Percentiles rank a stretch among this genome's conserved stretches.
These are phyloP conservation scores for Tanytarsus gracilentus DNA, from an alignment of 2,888 invertebrate genomes.

Conservation along the genomic window DNA sequence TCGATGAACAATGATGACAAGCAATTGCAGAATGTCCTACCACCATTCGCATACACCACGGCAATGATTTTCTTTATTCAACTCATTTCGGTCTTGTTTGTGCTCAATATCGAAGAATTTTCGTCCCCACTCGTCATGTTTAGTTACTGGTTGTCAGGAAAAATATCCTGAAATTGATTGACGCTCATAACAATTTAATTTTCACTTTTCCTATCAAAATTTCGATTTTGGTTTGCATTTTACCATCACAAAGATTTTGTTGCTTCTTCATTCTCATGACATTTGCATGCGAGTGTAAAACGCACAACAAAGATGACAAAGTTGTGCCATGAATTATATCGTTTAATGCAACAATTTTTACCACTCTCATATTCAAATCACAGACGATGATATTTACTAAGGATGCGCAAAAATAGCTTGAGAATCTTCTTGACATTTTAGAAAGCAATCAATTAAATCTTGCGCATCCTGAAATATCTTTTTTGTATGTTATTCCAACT, in stretches of 20 bases:
- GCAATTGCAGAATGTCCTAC: conserved; percentile 2
- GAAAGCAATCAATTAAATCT: too few species aligned
- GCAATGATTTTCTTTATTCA: conserved; percentile 29
- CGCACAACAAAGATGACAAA: too few species aligned
- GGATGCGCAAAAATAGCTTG: too few species aligned
- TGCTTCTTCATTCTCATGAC: conserved; percentile 24
- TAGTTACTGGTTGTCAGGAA: conserved; percentile 20
- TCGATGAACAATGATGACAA: background rate
- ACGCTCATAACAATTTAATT: conserved; percentile 19
- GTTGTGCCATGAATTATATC: too few species aligned
- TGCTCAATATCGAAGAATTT: conserved; percentile 27
- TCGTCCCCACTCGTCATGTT: conserved; percentile 26
- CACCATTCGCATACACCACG: conserved; percentile 25
- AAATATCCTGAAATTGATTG: conserved; percentile 29
- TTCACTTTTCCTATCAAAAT: conserved; percentile 24
- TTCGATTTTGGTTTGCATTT: conserved; percentile 23
- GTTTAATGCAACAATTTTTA: too few species aligned
- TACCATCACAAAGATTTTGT: conserved; percentile 8
- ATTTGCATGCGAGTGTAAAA: background rate
- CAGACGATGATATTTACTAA: too few species aligned
- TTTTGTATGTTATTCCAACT: too few species aligned
- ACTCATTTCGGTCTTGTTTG: conserved; percentile 27
- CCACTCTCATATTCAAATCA: too few species aligned
- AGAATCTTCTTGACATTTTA: too few species aligned
- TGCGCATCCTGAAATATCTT: too few species aligned